Percentiles rank a stretch among this genome's conserved stretches.
phyloP scores from a whole-genome alignment of 2,888 invertebrate species.

The Ephialtes manifestator region DNA sequence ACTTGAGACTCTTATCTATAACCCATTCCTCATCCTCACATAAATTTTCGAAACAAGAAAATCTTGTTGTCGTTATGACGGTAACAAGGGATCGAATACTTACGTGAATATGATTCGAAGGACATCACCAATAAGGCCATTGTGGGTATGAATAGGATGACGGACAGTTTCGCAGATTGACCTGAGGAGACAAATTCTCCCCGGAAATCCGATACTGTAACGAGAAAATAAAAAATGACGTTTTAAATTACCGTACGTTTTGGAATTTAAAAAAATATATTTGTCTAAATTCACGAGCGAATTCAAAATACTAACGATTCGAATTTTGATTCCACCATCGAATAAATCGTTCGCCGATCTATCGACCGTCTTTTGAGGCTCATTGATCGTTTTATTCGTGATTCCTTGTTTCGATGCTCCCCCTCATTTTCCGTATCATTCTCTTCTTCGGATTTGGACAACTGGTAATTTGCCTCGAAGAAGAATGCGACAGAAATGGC shows the following conservation, averaged over 20 bases:
- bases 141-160: conserved; percentile 76
- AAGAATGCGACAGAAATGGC: conserved; percentile 91
- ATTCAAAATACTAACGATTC: conserved; percentile 77
- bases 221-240: conserved; percentile 20
- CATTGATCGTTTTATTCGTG: conserved; percentile 64
- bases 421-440: conserved; percentile 35
- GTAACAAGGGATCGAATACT: conserved; percentile 70
- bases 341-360: conserved; percentile 76
- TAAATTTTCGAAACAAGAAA: not conserved
- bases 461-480: conserved; percentile 90
- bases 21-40: too few species aligned
- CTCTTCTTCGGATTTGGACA: conserved; percentile 84
- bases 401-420: conserved; percentile 27
- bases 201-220: conserved; percentile 80
- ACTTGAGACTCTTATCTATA: too few species aligned
- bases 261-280: too few species aligned
- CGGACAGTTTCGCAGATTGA: conserved; percentile 82
- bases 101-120: conserved; percentile 82
- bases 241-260: conserved; percentile 20
- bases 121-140: conserved; percentile 82
- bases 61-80: too few species aligned
- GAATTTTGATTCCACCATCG: conserved; percentile 80
- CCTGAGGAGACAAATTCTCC: conserved; percentile 81
- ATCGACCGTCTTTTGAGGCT: conserved; percentile 70
- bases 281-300: not conserved